These are phyloP conservation scores for Caenorhabditis briggsae DNA, from an alignment of 1,140 invertebrate genomes.

Conservation along the genomic window DNA sequence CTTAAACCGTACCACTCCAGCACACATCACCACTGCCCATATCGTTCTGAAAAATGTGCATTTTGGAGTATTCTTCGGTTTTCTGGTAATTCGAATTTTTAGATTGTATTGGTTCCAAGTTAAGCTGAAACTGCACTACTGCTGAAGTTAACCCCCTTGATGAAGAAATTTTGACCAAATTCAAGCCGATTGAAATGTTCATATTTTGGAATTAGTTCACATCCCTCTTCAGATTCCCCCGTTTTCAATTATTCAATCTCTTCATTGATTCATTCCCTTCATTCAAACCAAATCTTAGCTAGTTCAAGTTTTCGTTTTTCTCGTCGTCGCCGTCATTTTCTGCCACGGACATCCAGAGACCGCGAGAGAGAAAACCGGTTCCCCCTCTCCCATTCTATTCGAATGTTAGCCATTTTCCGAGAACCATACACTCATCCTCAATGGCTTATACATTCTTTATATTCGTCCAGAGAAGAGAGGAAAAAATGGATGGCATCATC, in stretches of 20 bases:
- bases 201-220: no score
- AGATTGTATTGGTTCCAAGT: no score
- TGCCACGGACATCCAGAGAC: background rate
- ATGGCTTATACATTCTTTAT: conserved; percentile 9
- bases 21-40: conserved; percentile 68
- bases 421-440: conserved; percentile 29
- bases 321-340: conserved; percentile 21
- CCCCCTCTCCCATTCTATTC: background rate
- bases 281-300: conserved; percentile 6
- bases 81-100: background rate
- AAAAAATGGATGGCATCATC: background rate
- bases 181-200: no score
- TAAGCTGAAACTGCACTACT: no score
- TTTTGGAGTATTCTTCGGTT: background rate
- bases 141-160: no score
- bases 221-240: background rate
- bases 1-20: conserved; percentile 74
- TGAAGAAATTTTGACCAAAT: no score
- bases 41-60: conserved; percentile 29
- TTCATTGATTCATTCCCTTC: background rate
- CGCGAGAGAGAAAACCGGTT: background rate
- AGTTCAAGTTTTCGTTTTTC: background rate
- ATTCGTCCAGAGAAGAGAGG: background rate
- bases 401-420: conserved; percentile 22
- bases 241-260: background rate